Conservation (phyloP, 2,888 invertebrate genomes). For the Torymus tubicola region DNA sequence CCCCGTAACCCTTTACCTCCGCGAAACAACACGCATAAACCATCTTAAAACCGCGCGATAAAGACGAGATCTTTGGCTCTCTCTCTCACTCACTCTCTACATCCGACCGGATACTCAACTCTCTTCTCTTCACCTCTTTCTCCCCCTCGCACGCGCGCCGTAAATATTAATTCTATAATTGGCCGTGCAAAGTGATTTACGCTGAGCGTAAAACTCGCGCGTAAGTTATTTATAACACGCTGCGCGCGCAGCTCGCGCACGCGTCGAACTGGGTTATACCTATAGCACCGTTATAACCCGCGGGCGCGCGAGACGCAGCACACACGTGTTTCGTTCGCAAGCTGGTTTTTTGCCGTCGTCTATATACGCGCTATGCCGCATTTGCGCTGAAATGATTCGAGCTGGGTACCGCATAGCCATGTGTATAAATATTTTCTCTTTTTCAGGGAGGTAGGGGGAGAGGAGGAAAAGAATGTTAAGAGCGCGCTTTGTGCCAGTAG, state of each 20-base stretch:
- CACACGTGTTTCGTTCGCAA: not conserved
- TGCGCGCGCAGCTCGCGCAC: not conserved
- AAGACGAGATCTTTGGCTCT: too few relatives aligned
- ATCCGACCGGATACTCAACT: too few relatives aligned
- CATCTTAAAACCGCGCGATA: too few relatives aligned
- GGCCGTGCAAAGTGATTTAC: conserved; percentile 71
- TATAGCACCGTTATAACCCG: conserved; percentile 1
- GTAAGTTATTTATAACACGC: conserved; percentile 64
- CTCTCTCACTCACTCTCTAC: too few relatives aligned
- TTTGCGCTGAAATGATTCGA: not conserved
- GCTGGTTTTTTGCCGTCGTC: conserved; percentile 6
- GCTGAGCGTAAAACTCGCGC: conserved; percentile 66
- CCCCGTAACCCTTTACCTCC: too few relatives aligned
- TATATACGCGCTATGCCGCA: not conserved
- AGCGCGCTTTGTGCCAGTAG: too few relatives aligned
- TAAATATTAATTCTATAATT: conserved; percentile 72
- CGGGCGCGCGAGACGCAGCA: not conserved
- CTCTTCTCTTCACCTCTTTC: too few relatives aligned
- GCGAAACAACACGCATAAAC: too few relatives aligned
- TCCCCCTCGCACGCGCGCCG: not conserved
- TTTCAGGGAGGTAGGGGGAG: too few relatives aligned
- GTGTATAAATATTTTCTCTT: too few relatives aligned
- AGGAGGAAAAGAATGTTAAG: too few relatives aligned
- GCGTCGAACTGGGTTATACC: conserved; percentile 47
- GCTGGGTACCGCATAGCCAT: too few relatives aligned